Conservation (phyloP, 2,113 vertebrate species). For the Pitta sordida region DNA sequence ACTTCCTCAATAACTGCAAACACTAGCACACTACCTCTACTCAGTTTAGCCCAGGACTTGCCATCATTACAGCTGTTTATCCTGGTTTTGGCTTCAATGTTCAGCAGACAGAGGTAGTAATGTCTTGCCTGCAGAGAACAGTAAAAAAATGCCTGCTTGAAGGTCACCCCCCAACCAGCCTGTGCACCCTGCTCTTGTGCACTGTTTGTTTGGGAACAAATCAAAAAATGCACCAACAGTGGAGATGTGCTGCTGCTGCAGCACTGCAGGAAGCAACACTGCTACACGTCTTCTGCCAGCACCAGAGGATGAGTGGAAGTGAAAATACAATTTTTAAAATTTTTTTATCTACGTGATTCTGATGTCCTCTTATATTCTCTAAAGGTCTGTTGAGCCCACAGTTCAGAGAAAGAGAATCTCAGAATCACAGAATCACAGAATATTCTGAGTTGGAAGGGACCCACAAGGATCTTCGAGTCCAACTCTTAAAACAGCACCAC, state of each 20-base stretch:
- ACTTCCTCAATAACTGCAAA: neutral
- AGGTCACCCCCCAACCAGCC: too few species aligned
- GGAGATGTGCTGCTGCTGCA: rapidly evolving
- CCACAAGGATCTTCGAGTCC: too few species aligned
- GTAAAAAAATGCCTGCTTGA: neutral
- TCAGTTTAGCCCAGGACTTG: neutral
- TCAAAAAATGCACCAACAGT: neutral
- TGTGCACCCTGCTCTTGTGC: neutral
- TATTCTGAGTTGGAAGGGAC: too few species aligned
- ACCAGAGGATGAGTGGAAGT: neutral
- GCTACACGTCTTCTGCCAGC: neutral
- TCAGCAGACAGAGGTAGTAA: neutral
- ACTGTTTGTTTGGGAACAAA: neutral
- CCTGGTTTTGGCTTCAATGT: neutral
- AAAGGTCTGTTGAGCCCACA: rapidly evolving
- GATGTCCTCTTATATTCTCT: neutral
- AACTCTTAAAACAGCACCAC: too few species aligned
- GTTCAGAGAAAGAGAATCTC: neutral
- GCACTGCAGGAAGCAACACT: neutral
- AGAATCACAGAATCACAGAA: too few species aligned
- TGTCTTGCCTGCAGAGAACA: neutral
- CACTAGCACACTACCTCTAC: neutral
- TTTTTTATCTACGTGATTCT: neutral
- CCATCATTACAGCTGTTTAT: neutral
- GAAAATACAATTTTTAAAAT: neutral